phyloP scores from a whole-genome alignment of 2,797 vertebrate genomes.

The Sorex maritimensis region DNA sequence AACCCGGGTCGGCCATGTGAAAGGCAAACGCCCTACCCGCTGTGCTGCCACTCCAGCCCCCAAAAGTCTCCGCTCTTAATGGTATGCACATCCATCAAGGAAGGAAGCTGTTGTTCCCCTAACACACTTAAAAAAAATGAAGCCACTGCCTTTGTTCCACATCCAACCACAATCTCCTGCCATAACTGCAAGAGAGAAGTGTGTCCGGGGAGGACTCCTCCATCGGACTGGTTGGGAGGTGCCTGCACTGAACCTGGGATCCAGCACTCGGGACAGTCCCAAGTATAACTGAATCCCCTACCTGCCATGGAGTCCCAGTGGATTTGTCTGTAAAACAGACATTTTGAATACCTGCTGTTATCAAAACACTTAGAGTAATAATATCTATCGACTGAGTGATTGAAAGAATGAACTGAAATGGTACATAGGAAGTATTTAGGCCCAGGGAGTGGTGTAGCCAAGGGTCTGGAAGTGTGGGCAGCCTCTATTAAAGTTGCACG shows the following conservation, averaged over 20 bases:
- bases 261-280: not conserved
- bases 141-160: slow-evolving; percentile 9
- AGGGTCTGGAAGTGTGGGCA: not conserved
- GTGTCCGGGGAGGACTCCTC: not conserved
- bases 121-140: not conserved
- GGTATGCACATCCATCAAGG: not conserved
- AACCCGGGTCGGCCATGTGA: too few species aligned
- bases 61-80: not conserved
- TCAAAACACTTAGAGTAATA: too few species aligned
- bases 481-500: not conserved
- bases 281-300: not conserved
- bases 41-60: too few species aligned
- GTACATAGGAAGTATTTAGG: not conserved
- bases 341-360: too few species aligned
- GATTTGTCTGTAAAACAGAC: not conserved
- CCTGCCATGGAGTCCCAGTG: not conserved
- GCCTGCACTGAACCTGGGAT: not conserved
- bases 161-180: not conserved
- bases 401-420: not conserved
- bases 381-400: too few species aligned
- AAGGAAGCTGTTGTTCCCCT: not conserved
- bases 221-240: not conserved
- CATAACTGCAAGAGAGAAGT: not conserved
- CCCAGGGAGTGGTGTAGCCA: not conserved
- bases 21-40: too few species aligned